Base-by-base conservation (phyloP, 2,888 invertebrate genomes). In the Ophraella communa region DNA sequence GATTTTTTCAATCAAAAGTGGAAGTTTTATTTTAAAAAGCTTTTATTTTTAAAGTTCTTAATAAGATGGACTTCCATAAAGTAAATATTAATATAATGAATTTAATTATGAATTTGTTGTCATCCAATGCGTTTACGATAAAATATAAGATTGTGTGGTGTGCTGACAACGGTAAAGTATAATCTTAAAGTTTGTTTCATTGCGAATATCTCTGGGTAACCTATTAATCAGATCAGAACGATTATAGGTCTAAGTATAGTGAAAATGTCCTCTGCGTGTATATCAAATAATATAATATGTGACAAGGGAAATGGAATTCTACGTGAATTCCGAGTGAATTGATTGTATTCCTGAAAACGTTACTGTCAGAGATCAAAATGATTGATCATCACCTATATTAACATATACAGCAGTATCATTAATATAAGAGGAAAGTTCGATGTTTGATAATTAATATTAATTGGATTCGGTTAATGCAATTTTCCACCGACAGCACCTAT, bases 331-430 rank as follows among this genome's bases (percentile, higher is more conserved):
- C 33, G 52, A 61, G 59, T 58, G 72, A 71, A 72, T 71, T 70
- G 72, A 73, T 72, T 69, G 68, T 69, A 71, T 70, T 70, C 64
- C 65, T 56, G 67, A 66, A 71, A 67, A 66, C 65, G 66, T 71
- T 64, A 59, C 66, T 66, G 68, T 68, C 67, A 71, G 66, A 70
- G 71, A 73, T 73, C 71, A 64, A 60, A 69, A 73, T 74, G 74
- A 74, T 74, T 74, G 74, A 73, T 74, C 72, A 71, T 68, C 62
- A 69, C 54, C 69, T 67, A 57, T 67, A 71, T 72, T 71, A 71
- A 64, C 70, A 66, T 67, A 70, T 63, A 62, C 57, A 59, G 60
- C n/a, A 44, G 59, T 59, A 56, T 59, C 60, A 64, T 67, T 55
- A 60, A 57, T 47, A 49, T 42, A 23, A 27, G 55, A 14, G 30